phyloP scores from a whole-genome alignment of 92 coral and sea anemone genomes.

The Zoanthus gigantus region DNA sequence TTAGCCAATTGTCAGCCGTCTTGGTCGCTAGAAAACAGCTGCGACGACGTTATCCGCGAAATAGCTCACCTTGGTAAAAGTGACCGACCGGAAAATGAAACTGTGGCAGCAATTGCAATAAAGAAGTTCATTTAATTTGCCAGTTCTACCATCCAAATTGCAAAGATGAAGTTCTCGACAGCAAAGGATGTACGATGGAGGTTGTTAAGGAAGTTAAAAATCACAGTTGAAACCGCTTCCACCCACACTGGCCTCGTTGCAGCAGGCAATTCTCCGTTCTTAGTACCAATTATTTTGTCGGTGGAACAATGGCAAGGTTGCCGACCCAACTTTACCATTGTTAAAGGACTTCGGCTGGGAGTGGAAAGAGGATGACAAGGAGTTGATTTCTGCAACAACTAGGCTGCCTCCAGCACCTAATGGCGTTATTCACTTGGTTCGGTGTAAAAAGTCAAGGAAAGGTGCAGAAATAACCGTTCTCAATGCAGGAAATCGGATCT shows the following conservation, averaged over 20 bases:
- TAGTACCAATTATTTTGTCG: not conserved
- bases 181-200: not conserved
- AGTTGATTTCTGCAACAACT: slow-evolving; percentile 46
- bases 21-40: slow-evolving; percentile 50
- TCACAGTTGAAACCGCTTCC: not conserved
- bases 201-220: not conserved
- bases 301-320: not conserved
- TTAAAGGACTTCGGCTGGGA: not conserved
- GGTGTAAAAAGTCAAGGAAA: not conserved
- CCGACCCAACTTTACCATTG: not conserved
- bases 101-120: not conserved
- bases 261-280: not conserved
- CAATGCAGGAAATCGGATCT: slow-evolving; percentile 61
- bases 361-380: slow-evolving; percentile 18
- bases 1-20: slow-evolving; percentile 40
- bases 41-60: slow-evolving; percentile 1
- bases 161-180: not conserved
- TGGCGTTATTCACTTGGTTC: too few species aligned
- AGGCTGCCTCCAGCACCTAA: too few species aligned
- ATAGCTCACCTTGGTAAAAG: not conserved
- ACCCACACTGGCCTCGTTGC: not conserved
- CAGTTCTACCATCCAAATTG: not conserved
- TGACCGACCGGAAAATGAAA: not conserved
- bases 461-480: slow-evolving; percentile 33
- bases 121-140: not conserved